Conservation (phyloP, 2,113 vertebrate species). For the Nothoprocta pentlandii region DNA sequence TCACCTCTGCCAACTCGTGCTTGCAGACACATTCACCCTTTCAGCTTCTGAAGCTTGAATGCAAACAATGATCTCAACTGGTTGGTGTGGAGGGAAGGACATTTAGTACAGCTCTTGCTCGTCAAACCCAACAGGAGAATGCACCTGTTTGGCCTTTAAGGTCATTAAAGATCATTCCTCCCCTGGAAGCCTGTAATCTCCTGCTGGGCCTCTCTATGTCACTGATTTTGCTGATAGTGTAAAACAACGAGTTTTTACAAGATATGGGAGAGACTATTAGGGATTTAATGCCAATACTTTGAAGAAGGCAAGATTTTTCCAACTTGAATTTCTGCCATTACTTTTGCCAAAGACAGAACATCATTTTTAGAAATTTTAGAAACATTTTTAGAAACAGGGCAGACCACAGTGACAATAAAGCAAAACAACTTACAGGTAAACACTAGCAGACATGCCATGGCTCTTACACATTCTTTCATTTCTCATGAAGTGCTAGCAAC, state of each 20-base stretch:
- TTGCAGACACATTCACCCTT: neutral
- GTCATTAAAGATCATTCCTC: neutral
- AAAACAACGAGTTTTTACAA: neutral
- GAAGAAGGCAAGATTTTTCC: neutral
- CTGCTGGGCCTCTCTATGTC: neutral
- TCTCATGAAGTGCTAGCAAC: neutral
- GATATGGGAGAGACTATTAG: neutral
- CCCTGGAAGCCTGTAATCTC: neutral
- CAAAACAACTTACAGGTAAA: neutral
- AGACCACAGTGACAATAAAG: neutral
- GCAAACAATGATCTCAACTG: neutral
- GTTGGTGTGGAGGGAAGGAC: neutral
- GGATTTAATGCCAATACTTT: neutral
- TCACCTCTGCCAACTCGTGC: neutral
- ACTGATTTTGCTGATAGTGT: neutral
- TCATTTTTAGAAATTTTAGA: neutral
- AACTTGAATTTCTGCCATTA: neutral
- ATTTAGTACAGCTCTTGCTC: neutral
- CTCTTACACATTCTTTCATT: neutral
- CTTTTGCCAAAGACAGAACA: neutral
- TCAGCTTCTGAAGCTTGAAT: neutral
- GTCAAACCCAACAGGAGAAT: neutral
- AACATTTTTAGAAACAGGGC: neutral
- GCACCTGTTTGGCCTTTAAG: neutral
- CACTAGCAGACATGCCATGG: neutral